Evolutionary conservation across 1,140 invertebrate species (phyloP).

Genomic region (Cydia strobilella): DNA sequence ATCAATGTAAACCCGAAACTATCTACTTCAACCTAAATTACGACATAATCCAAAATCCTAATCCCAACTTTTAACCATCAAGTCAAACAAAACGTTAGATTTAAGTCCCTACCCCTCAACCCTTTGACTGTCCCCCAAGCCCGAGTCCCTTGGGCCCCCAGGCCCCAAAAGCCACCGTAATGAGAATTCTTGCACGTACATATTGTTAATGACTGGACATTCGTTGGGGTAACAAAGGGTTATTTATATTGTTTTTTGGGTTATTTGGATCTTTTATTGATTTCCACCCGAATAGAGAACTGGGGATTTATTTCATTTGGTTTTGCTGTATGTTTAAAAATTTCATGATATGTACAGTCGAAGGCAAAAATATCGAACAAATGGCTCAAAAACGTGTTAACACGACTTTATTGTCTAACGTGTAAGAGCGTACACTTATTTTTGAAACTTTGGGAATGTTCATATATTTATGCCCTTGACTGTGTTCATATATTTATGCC

Average conservation of each 20-base stretch:
- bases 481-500: too few species aligned
- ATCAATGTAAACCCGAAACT: background rate
- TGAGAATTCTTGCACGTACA: conserved; percentile 44
- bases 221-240: conserved; percentile 23
- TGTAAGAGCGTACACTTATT: too few species aligned
- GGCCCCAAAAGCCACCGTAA: conserved; percentile 38
- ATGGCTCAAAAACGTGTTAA: too few species aligned
- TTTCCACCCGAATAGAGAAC: background rate
- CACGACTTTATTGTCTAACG: too few species aligned
- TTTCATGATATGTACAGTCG: background rate
- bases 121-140: conserved; percentile 40
- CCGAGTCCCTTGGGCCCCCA: conserved; percentile 41
- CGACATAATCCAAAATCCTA: background rate
- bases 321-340: background rate
- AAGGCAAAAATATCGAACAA: too few species aligned
- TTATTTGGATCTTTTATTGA: conserved; percentile 20
- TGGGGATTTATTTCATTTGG: conserved; percentile 1
- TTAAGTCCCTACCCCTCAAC: conserved; percentile 34
- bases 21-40: background rate
- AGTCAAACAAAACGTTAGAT: conserved; percentile 33
- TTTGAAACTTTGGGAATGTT: too few species aligned
- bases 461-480: too few species aligned
- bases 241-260: conserved; percentile 31
- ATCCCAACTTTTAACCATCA: conserved; percentile 7
- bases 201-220: conserved; percentile 39